These are phyloP conservation scores for Recurvirostra avosetta DNA, from an alignment of 2,113 vertebrate species.

Conservation along the genomic window DNA sequence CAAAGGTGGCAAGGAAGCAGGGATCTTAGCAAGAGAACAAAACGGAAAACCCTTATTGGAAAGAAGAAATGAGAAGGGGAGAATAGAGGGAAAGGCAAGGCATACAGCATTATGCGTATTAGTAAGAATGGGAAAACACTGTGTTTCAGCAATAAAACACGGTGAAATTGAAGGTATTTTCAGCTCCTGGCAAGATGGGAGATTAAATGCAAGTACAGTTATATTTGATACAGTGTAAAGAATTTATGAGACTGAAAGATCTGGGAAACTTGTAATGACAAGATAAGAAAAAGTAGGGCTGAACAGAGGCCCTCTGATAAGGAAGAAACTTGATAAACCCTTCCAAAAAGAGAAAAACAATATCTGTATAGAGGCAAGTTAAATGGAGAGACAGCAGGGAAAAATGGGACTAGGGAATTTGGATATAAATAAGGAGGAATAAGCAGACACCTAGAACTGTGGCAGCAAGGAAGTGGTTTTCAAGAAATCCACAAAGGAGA, in stretches of 20 bases:
- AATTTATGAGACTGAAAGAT: background rate
- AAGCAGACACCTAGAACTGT: background rate
- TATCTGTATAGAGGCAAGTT: background rate
- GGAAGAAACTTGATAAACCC: background rate
- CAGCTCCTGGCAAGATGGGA: background rate
- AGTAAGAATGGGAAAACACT: background rate
- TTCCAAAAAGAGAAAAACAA: background rate
- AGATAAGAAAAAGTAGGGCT: background rate
- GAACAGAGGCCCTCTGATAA: background rate
- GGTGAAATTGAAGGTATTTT: background rate
- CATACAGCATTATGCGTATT: conserved; percentile 6
- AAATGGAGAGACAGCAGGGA: background rate
- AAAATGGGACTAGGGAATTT: background rate
- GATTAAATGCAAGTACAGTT: background rate
- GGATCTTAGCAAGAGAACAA: background rate
- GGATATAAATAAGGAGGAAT: background rate
- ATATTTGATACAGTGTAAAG: background rate
- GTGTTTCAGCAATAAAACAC: background rate
- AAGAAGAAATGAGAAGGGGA: background rate
- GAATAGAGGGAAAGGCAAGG: background rate
- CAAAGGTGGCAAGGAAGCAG: background rate
- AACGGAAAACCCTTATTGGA: background rate
- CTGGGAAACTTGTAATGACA: background rate
- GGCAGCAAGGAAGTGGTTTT: background rate
- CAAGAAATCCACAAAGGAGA: background rate